These are phyloP conservation scores for Volucella bombylans DNA, from an alignment of 2,888 invertebrate genomes.

Conservation along the genomic window DNA sequence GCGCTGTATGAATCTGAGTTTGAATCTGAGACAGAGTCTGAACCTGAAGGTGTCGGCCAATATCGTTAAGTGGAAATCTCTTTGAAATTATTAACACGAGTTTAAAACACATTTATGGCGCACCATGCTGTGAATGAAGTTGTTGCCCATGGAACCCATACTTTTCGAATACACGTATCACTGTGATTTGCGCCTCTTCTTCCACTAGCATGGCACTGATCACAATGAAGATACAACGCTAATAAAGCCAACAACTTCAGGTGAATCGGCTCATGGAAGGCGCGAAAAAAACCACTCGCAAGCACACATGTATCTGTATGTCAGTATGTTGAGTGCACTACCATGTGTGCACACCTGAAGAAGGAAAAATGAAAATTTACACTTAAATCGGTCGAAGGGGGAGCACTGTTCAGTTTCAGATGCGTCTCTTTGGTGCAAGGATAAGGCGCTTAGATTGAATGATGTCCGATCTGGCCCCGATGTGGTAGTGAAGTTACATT, in stretches of 20 bases:
- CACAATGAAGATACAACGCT: slow-evolving; percentile 61
- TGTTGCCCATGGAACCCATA: slow-evolving; percentile 75
- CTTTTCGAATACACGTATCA: slow-evolving; percentile 53
- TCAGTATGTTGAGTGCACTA: neutral
- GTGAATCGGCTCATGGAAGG: slow-evolving; percentile 39
- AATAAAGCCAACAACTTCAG: slow-evolving; percentile 61
- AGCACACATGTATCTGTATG: neutral
- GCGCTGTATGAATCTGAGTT: slow-evolving; percentile 14
- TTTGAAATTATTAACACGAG: slow-evolving; percentile 81
- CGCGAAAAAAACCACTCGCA: slow-evolving; percentile 40
- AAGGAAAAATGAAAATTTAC: slow-evolving; percentile 66
- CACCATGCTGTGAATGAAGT: slow-evolving; percentile 81
- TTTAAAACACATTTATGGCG: slow-evolving; percentile 82
- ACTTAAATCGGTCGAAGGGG: slow-evolving; percentile 45
- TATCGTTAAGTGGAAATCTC: slow-evolving; percentile 74
- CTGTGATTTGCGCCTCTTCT: slow-evolving; percentile 37
- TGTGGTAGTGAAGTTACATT: slow-evolving; percentile 35
- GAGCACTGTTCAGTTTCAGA: slow-evolving; percentile 16
- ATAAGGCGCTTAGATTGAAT: slow-evolving; percentile 74
- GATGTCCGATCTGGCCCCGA: slow-evolving; percentile 64
- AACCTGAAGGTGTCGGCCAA: slow-evolving; percentile 65
- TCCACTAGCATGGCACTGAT: neutral
- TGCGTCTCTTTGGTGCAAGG: slow-evolving; percentile 50
- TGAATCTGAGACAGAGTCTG: neutral
- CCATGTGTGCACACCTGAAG: slow-evolving; percentile 49